Conservation (phyloP, 2,888 invertebrate genomes). For the Macropis europaea region DNA sequence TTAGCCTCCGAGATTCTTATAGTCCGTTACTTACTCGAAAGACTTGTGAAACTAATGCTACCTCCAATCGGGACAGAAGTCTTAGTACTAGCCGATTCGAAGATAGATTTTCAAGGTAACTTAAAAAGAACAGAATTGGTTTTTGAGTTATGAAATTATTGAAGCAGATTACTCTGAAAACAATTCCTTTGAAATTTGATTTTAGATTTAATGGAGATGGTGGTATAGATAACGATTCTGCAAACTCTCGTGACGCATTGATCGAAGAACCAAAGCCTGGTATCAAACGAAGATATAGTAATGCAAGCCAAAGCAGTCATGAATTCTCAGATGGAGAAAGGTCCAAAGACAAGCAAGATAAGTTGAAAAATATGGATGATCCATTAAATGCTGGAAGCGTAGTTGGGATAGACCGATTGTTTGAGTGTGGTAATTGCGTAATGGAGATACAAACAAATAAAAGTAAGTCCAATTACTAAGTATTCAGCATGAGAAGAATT, state of each 20-base stretch:
- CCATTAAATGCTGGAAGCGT: slow-evolving; percentile 80
- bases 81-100: slow-evolving; percentile 72
- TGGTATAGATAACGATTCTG: slow-evolving; percentile 73
- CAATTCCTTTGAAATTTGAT: background rate
- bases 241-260: slow-evolving; percentile 76
- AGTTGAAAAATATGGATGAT: slow-evolving; percentile 72
- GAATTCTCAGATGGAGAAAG: slow-evolving; percentile 75
- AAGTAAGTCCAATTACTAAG: slow-evolving; percentile 70
- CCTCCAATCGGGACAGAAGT: slow-evolving; percentile 72
- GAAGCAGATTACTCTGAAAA: background rate
- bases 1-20: slow-evolving; percentile 69
- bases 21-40: slow-evolving; percentile 73
- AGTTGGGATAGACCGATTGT: slow-evolving; percentile 85
- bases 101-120: slow-evolving; percentile 74
- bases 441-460: slow-evolving; percentile 75
- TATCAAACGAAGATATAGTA: slow-evolving; percentile 73
- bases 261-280: slow-evolving; percentile 70
- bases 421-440: slow-evolving; percentile 79
- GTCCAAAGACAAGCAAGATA: slow-evolving; percentile 67
- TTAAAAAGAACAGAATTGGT: background rate
- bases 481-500: no score
- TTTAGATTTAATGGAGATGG: slow-evolving; percentile 73
- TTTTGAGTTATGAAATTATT: background rate
- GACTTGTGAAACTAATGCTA: slow-evolving; percentile 63
- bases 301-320: slow-evolving; percentile 77